A percentile compares a stretch with the other conserved stretches of the same genome.
Conservation (phyloP, 2,797 vertebrate genomes). For the Morelia viridis region DNA sequence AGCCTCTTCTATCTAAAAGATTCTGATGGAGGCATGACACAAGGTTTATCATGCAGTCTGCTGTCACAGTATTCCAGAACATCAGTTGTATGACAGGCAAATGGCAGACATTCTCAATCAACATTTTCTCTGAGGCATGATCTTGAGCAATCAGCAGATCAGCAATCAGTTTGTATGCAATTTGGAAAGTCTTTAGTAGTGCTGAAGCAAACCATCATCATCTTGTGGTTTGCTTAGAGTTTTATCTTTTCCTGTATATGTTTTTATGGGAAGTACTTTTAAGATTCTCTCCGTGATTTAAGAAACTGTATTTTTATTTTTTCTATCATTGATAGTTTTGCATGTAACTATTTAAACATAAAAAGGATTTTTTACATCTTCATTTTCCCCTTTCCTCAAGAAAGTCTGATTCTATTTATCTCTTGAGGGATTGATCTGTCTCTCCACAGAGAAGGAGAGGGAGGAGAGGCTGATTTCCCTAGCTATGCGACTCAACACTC, state of each 20-base stretch:
- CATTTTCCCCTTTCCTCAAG: background rate
- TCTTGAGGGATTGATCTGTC: background rate
- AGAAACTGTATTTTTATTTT: background rate
- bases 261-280: background rate
- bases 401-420: background rate
- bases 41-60: background rate
- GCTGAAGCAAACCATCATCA: background rate
- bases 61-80: background rate
- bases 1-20: background rate
- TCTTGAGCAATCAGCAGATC: background rate
- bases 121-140: background rate
- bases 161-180: background rate
- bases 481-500: background rate
- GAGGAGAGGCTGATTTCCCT: background rate
- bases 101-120: background rate
- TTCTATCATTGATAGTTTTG: background rate
- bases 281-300: background rate
- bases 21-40: background rate
- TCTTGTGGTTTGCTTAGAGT: background rate
- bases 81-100: background rate
- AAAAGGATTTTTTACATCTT: background rate
- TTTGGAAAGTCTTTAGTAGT: background rate
- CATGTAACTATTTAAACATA: background rate
- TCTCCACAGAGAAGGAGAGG: background rate
- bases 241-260: background rate